Evolutionary conservation across 2,113 vertebrate genomes (phyloP).

Genomic region (Hystrix cristata): DNA sequence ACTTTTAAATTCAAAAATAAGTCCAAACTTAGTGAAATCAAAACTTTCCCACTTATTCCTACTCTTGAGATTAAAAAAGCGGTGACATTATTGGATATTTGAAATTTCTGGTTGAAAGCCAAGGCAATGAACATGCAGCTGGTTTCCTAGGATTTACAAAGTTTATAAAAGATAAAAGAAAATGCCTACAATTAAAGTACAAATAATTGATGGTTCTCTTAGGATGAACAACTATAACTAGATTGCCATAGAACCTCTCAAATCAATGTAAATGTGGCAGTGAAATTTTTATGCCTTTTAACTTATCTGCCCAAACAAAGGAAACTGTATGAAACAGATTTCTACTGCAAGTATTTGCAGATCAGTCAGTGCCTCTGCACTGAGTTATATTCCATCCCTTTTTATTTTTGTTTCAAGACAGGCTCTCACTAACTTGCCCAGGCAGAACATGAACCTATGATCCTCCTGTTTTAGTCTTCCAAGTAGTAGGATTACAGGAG

Average conservation of each 20-base stretch:
- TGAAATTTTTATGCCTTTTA: neutral
- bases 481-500: neutral
- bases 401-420: neutral
- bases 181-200: neutral
- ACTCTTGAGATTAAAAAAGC: neutral
- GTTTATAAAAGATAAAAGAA: slow-evolving; percentile 51
- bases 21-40: neutral
- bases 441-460: neutral
- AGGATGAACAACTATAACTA: slow-evolving; percentile 4
- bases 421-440: neutral
- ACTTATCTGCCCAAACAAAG: slow-evolving; percentile 17
- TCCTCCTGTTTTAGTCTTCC: neutral
- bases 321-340: neutral
- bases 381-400: neutral
- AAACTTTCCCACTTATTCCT: slow-evolving; percentile 24
- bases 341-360: neutral
- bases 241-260: slow-evolving; percentile 23
- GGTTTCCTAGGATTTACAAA: slow-evolving; percentile 22
- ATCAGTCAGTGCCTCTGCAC: neutral
- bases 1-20: slow-evolving; percentile 41
- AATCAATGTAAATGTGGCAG: neutral
- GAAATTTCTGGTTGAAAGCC: slow-evolving; percentile 20
- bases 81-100: neutral
- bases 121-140: slow-evolving; percentile 38
- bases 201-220: slow-evolving; percentile 28